phyloP scores from a whole-genome alignment of 2,113 vertebrate genomes.

The Centropristis striata region DNA sequence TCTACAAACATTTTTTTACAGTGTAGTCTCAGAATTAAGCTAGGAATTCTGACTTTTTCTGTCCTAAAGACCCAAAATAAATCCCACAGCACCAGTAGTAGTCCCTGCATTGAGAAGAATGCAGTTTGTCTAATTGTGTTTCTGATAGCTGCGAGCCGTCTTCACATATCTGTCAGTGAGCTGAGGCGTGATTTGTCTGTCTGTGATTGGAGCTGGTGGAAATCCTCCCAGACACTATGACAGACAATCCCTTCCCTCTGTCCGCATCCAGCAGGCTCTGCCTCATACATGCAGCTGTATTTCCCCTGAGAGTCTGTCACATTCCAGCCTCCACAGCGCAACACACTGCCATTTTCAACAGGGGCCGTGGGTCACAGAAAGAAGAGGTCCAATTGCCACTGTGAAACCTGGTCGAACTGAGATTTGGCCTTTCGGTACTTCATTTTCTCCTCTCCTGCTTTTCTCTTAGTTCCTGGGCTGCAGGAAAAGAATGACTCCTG shows the following conservation, averaged over 20 bases:
- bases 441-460: constrained; percentile 50
- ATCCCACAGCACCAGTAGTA: too few relatives aligned
- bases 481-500: constrained; percentile 74
- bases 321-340: constrained; percentile 57
- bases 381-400: constrained; percentile 44
- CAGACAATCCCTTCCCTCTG: constrained; percentile 34
- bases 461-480: constrained; percentile 20
- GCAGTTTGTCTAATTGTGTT: constrained; percentile 1
- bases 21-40: too few relatives aligned
- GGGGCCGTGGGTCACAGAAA: constrained; percentile 48
- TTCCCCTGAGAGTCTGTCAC: constrained; percentile 74
- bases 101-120: neutral
- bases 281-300: constrained; percentile 70
- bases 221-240: constrained; percentile 47
- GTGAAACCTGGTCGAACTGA: constrained; percentile 31
- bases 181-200: constrained; percentile 10
- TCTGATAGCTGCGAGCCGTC: neutral
- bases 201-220: constrained; percentile 29
- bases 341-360: constrained; percentile 69
- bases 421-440: constrained; percentile 60
- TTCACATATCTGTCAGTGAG: constrained; percentile 4
- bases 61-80: neutral
- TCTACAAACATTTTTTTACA: too few relatives aligned
- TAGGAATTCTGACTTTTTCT: neutral
- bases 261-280: constrained; percentile 30